Conservation (phyloP, 2,888 invertebrate genomes). For the Lymantria monacha region DNA sequence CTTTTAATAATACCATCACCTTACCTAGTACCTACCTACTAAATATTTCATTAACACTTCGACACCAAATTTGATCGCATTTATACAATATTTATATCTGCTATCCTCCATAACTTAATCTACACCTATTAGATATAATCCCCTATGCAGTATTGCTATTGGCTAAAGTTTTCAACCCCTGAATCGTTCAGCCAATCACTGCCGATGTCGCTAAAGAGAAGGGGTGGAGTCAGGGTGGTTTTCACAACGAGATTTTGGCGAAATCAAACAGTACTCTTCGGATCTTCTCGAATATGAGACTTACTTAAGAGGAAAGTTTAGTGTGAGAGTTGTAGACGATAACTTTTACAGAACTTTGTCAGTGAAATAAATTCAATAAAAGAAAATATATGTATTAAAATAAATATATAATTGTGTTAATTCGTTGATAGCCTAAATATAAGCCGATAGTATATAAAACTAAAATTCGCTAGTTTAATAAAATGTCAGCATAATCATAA, state of each 20-base stretch:
- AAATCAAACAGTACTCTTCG: slow-evolving; percentile 63
- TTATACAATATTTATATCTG: slow-evolving; percentile 71
- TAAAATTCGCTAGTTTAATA: no score
- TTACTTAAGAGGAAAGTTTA: slow-evolving; percentile 30
- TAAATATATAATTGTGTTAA: no score
- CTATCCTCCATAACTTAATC: slow-evolving; percentile 76
- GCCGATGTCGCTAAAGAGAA: slow-evolving; percentile 41
- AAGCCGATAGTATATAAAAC: no score
- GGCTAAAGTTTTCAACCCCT: slow-evolving; percentile 71
- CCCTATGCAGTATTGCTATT: slow-evolving; percentile 50
- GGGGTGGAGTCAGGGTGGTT: slow-evolving; percentile 76
- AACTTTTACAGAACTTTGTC: slow-evolving; percentile 44
- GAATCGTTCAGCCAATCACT: slow-evolving; percentile 58
- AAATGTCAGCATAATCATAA: no score
- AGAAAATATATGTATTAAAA: not conserved
- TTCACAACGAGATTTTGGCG: slow-evolving; percentile 63
- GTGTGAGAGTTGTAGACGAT: slow-evolving; percentile 22
- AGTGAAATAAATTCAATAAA: slow-evolving; percentile 7
- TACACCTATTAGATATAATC: slow-evolving; percentile 75
- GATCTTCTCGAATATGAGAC: slow-evolving; percentile 48
- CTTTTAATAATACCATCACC: not conserved
- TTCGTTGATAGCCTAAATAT: no score
- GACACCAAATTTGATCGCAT: slow-evolving; percentile 56
- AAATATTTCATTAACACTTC: slow-evolving; percentile 50
- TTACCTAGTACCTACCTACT: not conserved